Conservation (phyloP, 2,888 invertebrate genomes). For the Cantharis flavilabris region DNA sequence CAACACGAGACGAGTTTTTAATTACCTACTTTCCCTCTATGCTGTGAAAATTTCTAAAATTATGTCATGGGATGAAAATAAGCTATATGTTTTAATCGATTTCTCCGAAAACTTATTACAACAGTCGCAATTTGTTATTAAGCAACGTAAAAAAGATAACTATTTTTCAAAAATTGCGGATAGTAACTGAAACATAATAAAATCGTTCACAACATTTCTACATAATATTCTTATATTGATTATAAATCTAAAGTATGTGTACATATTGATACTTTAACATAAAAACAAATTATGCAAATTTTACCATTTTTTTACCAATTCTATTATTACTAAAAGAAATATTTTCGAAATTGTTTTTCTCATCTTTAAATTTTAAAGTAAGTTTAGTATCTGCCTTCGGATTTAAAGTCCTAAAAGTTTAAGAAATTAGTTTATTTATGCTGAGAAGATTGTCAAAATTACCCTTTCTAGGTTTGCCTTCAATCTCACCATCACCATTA, state of each 20-base stretch:
- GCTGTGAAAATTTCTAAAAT: not conserved
- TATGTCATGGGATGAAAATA: not conserved
- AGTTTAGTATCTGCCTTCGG: too few species aligned
- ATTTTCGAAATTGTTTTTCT: not conserved
- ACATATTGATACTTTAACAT: not conserved
- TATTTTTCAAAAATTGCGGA: not conserved
- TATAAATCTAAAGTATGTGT: not conserved
- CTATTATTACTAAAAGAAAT: not conserved
- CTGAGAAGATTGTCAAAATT: too few species aligned
- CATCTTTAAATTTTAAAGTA: too few species aligned
- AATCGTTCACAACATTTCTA: not conserved
- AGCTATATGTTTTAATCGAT: not conserved
- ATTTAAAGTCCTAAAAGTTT: too few species aligned
- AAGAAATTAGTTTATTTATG: too few species aligned
- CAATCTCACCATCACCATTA: too few species aligned
- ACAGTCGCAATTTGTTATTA: not conserved
- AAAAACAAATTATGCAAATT: not conserved
- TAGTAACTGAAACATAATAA: not conserved
- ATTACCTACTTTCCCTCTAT: not conserved
- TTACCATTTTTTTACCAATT: not conserved
- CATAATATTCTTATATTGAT: not conserved
- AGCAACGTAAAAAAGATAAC: not conserved
- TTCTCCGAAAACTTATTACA: not conserved
- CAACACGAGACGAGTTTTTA: not conserved
- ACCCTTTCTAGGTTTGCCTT: too few species aligned